A percentile compares a stretch with the other conserved stretches of the same genome.
phyloP scores from a whole-genome alignment of 2,113 vertebrate species.

The Tragelaphus buxtoni region DNA sequence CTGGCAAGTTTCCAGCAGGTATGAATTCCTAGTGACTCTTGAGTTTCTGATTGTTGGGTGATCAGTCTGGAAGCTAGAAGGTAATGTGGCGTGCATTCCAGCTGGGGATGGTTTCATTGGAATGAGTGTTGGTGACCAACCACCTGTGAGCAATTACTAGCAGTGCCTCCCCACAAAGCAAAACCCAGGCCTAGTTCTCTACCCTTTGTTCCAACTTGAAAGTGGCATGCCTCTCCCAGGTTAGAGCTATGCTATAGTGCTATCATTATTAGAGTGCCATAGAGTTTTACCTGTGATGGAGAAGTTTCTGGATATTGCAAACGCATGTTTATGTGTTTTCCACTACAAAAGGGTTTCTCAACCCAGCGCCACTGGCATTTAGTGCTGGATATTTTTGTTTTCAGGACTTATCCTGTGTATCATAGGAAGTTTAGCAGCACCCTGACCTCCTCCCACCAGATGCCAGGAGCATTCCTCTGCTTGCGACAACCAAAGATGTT shows the following conservation, averaged over 20 bases:
- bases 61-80: slow-evolving; percentile 48
- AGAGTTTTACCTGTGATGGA: neutral
- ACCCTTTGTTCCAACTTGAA: neutral
- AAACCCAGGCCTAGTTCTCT: neutral
- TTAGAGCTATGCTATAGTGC: neutral
- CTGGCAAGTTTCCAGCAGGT: slow-evolving; percentile 71
- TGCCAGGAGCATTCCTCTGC: neutral
- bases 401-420: neutral
- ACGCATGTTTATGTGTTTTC: neutral
- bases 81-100: slow-evolving; percentile 26
- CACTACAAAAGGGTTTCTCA: neutral
- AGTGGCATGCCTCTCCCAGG: neutral
- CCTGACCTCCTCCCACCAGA: neutral
- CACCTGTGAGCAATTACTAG: neutral
- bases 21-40: slow-evolving; percentile 51
- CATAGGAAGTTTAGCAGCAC: neutral
- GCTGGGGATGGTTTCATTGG: slow-evolving; percentile 3
- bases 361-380: neutral
- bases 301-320: neutral
- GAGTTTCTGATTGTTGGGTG: slow-evolving; percentile 44
- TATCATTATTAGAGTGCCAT: neutral
- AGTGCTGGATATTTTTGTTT: neutral
- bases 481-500: neutral
- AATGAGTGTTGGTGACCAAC: slow-evolving; percentile 8
- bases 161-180: neutral